Evolutionary conservation across 2,888 invertebrate species (phyloP).

Genomic region (Limnephilus lunatus): DNA sequence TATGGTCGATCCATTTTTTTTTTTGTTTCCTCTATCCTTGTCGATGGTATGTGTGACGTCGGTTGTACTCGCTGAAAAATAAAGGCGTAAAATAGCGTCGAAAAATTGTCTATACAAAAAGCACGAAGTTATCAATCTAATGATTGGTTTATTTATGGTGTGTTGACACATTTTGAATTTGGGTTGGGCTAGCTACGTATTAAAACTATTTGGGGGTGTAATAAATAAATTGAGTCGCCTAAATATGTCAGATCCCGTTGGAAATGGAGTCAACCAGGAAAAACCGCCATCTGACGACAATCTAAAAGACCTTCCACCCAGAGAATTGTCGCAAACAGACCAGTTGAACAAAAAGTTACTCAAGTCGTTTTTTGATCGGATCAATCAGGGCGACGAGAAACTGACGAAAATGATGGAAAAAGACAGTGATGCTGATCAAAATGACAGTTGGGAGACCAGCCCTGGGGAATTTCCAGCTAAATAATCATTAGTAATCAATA

Average conservation of each 20-base stretch:
- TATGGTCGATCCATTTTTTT: too few species aligned
- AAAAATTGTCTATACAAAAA: too few species aligned
- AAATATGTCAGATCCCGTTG: conserved; percentile 55
- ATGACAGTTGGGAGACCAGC: conserved; percentile 72
- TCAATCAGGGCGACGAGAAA: conserved; percentile 75
- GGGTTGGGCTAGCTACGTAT: background rate
- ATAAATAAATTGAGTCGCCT: background rate
- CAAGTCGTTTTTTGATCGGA: conserved; percentile 79
- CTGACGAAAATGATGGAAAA: conserved; percentile 71
- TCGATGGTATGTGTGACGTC: too few species aligned
- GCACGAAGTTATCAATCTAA: too few species aligned
- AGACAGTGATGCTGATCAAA: conserved; percentile 69
- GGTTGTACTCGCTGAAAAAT: too few species aligned
- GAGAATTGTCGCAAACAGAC: conserved; percentile 81
- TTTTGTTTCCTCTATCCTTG: too few species aligned
- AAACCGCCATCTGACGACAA: conserved; percentile 67
- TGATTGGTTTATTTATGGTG: too few species aligned
- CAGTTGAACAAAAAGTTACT: conserved; percentile 82
- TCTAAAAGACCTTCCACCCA: conserved; percentile 69
- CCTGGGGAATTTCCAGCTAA: conserved; percentile 53
- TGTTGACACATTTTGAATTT: background rate
- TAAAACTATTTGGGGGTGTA: background rate
- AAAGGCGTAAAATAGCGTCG: too few species aligned
- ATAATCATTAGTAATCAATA: conserved; percentile 12
- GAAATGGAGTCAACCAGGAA: conserved; percentile 57